A percentile compares a stretch with the other conserved stretches of the same genome.
Conservation (phyloP, 1,140 invertebrate genomes). For the Drosophila burlai region DNA sequence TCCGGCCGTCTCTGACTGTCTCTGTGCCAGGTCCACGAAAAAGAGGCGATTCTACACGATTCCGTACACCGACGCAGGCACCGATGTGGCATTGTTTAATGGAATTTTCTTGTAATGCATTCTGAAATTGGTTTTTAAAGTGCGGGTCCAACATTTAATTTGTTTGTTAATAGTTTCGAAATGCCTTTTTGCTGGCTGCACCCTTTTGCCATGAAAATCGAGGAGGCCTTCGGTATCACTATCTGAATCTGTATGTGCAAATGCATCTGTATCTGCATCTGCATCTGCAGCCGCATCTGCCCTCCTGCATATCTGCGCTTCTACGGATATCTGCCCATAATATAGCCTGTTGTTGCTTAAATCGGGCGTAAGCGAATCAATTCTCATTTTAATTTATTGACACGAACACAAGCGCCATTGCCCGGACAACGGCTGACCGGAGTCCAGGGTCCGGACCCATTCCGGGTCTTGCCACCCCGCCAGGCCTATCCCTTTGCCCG, state of each 20-base stretch:
- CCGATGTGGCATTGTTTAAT: conserved; percentile 73
- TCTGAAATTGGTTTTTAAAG: conserved; percentile 83
- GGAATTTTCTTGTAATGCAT: conserved; percentile 84
- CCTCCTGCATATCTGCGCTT: conserved; percentile 43
- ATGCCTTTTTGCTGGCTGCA: conserved; percentile 60
- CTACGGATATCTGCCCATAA: conserved; percentile 70
- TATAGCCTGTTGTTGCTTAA: conserved; percentile 80
- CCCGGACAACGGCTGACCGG: conserved; percentile 19
- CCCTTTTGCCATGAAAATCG: conserved; percentile 25
- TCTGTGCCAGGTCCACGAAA: conserved; percentile 14
- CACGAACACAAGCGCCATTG: conserved; percentile 67
- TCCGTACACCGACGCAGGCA: conserved; percentile 3
- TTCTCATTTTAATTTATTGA: conserved; percentile 84
- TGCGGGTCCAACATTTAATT: conserved; percentile 84
- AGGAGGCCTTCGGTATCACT: conserved; percentile 8
- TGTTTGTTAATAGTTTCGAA: conserved; percentile 84
- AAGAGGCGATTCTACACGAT: conserved; percentile 22
- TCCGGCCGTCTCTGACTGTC: conserved; percentile 5
- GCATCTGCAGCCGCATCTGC: conserved; percentile 19
- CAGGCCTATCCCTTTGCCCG: conserved; percentile 7
- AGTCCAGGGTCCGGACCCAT: conserved; percentile 3
- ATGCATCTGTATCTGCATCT: conserved; percentile 33
- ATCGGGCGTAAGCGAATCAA: conserved; percentile 83
- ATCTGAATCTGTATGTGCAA: conserved; percentile 6
- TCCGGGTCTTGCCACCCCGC: conserved; percentile 15